phyloP scores from a whole-genome alignment of 2,113 vertebrate species.

The Crotophaga sulcirostris region DNA sequence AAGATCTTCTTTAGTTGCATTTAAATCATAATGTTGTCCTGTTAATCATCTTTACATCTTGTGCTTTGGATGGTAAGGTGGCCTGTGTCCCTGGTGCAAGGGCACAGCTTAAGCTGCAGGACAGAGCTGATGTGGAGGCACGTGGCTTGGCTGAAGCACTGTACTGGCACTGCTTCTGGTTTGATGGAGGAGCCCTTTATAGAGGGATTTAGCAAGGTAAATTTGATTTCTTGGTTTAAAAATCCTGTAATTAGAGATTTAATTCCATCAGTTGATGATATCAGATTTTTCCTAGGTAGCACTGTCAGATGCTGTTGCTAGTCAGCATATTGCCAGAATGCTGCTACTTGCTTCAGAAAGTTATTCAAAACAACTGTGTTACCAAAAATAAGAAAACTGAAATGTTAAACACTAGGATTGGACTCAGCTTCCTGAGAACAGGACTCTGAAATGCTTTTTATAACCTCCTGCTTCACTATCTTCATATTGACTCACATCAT shows the following conservation, averaged over 20 bases:
- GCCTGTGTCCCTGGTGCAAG: background rate
- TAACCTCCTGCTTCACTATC: constrained; percentile 19
- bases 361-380: background rate
- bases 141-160: background rate
- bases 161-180: background rate
- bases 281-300: background rate
- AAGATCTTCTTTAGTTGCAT: background rate
- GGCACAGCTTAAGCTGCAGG: no score
- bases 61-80: background rate
- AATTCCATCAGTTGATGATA: background rate
- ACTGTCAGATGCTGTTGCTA: background rate
- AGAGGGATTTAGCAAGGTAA: background rate
- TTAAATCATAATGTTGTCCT: background rate
- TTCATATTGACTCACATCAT: constrained; percentile 38
- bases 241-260: background rate
- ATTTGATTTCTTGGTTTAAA: background rate
- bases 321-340: background rate
- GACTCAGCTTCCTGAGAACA: background rate
- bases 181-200: background rate
- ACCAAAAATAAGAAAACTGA: background rate
- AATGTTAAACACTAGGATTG: background rate
- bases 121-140: background rate
- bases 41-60: background rate
- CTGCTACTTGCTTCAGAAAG: background rate
- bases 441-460: constrained; percentile 28